A percentile compares a stretch with the other conserved stretches of the same genome.
These are phyloP conservation scores for Caerostris darwini DNA, from an alignment of 1,140 invertebrate species.

Conservation along the genomic window DNA sequence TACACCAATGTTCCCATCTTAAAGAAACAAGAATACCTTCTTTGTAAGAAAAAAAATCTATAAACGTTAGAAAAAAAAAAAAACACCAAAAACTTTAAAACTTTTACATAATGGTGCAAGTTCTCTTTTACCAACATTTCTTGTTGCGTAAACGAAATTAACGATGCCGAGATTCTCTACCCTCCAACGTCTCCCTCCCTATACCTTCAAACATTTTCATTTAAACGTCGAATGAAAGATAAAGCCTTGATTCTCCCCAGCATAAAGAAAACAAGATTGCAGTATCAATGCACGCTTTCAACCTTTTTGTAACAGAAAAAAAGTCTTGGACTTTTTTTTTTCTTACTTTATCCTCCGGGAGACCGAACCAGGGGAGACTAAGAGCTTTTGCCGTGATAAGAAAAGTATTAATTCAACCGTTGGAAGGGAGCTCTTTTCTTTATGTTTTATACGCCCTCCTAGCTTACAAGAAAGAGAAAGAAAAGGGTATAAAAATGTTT, in stretches of 20 bases:
- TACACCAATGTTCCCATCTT: background rate
- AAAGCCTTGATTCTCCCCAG: constrained; percentile 17
- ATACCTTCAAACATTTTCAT: constrained; percentile 11
- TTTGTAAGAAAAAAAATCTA: background rate
- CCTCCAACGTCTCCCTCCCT: background rate
- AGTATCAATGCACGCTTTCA: constrained; percentile 36
- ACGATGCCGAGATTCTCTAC: background rate
- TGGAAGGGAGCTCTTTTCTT: background rate
- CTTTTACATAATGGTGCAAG: background rate
- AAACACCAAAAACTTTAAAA: background rate
- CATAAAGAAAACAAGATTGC: constrained; percentile 40
- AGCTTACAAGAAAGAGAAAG: background rate
- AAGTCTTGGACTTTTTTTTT: background rate
- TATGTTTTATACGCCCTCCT: background rate
- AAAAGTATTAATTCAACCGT: constrained; percentile 30
- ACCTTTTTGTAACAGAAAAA: constrained; percentile 28
- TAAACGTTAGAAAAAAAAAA: background rate
- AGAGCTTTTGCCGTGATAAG: constrained; percentile 39
- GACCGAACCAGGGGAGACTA: background rate
- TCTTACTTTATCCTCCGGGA: constrained; percentile 1
- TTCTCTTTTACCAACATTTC: background rate
- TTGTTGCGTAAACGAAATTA: constrained; percentile 36
- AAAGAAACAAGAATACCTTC: background rate
- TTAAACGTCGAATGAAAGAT: constrained; percentile 40
- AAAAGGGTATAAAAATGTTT: constrained; percentile 17